phyloP scores from a whole-genome alignment of 2,888 invertebrate species.

The Tridacna crocea region DNA sequence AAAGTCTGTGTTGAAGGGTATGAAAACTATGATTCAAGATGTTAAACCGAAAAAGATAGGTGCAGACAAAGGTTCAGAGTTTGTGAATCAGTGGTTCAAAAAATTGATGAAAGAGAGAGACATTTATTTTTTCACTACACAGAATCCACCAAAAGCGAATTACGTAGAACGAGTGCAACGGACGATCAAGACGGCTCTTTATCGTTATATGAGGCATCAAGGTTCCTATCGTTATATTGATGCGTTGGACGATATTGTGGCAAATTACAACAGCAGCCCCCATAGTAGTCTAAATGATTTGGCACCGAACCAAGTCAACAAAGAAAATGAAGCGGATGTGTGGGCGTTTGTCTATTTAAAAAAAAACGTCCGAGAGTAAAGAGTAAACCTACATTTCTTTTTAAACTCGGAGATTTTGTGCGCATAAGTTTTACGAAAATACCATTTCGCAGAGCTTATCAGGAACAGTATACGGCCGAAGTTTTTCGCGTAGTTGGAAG shows the following conservation, averaged over 20 bases:
- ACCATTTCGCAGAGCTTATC: conserved; percentile 37
- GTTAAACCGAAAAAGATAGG: conserved; percentile 34
- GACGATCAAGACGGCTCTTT: conserved; percentile 22
- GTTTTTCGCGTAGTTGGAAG: conserved; percentile 39
- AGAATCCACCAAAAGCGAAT: conserved; percentile 33
- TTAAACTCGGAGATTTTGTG: conserved; percentile 33
- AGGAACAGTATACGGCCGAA: conserved; percentile 40
- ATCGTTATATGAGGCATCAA: conserved; percentile 23
- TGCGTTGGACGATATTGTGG: conserved; percentile 8
- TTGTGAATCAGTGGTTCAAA: conserved; percentile 35
- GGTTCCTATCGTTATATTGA: conserved; percentile 27
- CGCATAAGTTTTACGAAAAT: conserved; percentile 31
- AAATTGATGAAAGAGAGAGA: conserved; percentile 29
- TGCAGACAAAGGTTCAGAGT: conserved; percentile 30
- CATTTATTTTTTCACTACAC: conserved; percentile 32
- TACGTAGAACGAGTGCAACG: conserved; percentile 33
- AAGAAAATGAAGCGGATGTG: conserved; percentile 40
- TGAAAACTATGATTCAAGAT: conserved; percentile 34
- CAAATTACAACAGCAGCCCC: conserved; percentile 29
- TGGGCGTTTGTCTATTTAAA: conserved; percentile 46
- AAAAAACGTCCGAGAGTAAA: conserved; percentile 19
- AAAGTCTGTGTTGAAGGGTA: conserved; percentile 33
- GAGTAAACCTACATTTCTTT: conserved; percentile 24
- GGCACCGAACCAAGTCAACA: conserved; percentile 33
- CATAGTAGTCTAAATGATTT: conserved; percentile 36